Evolutionary conservation across 1,140 invertebrate genomes (phyloP), one percentile per base, ranked within the genome.

Genomic region (Drosophila mauritiana): DNA sequence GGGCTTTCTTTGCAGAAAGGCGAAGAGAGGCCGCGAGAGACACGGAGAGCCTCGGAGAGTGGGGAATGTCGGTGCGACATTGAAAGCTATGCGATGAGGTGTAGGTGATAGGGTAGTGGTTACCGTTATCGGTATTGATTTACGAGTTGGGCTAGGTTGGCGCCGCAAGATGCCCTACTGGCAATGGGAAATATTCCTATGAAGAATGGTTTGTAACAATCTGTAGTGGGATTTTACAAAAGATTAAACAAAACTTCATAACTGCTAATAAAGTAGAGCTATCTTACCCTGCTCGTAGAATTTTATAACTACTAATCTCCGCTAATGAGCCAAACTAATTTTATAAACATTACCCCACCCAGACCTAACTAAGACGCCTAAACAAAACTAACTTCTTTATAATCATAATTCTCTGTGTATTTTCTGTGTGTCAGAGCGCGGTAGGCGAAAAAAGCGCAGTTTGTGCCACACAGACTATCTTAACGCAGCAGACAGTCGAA

Each of bases 121-220:
- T 51, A 67, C 67, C 76, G 52, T 81, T 85, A 85, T 86, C 82
- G 52, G 39, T 75, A 85, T 84, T 84, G 63, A 84, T 80, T 84
- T 77, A 62, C 73, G 37, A 37, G 12, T 61, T 51, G 31, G 68
- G 51, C 59, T 36, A 58, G 31, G 55, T 43, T 74, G 53, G 58
- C 56, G 42, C 25, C 48, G 11, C 40, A 15, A 20, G 34, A 15
- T 52, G 52, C 65, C 49, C 73, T 64, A 68, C 55, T 22, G 22
- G n/a, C 13, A 7, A 27, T 51, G 3, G 2, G 31, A 39, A 20
- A 36, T 13, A 52, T 6, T 13, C 31, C 31, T 13, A n/a, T 5
- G 8, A 5, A 11, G 8, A 48, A 3, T 13, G 12, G 12, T 45
- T 22, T 13, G 2, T 31, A 31, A 31, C 8, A 8, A 31, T 8